Percentiles rank a stretch among this genome's conserved stretches.
phyloP scores from a whole-genome alignment of 2,113 vertebrate species.

The Channa argus region DNA sequence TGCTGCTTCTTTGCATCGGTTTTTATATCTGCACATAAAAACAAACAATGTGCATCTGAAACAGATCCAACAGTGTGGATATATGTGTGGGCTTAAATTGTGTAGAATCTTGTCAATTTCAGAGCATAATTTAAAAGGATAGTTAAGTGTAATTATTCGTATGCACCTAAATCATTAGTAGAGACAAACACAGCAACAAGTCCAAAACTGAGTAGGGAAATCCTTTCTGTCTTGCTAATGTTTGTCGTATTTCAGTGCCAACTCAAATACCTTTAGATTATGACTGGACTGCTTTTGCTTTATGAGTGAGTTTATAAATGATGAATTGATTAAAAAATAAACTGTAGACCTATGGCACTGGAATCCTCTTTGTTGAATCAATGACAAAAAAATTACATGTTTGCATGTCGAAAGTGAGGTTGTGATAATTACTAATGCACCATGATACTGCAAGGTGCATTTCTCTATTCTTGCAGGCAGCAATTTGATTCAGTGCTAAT shows the following conservation, averaged over 20 bases:
- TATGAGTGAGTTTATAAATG: background rate
- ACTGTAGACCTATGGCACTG: too few species aligned
- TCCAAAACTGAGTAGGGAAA: background rate
- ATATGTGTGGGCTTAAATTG: slow-evolving; percentile 30
- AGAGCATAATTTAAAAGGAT: slow-evolving; percentile 13
- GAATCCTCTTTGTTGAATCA: background rate
- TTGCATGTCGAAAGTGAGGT: background rate
- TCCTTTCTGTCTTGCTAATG: background rate
- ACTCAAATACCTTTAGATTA: too few species aligned
- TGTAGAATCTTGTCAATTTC: slow-evolving; percentile 12
- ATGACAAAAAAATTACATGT: background rate
- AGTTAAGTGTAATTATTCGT: background rate
- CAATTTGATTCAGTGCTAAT: too few species aligned
- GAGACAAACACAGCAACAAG: slow-evolving; percentile 13
- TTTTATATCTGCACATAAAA: slow-evolving; percentile 1
- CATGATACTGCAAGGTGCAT: slow-evolving; percentile 8
- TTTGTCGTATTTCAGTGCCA: background rate
- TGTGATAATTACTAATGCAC: background rate
- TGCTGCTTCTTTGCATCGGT: slow-evolving; percentile 37
- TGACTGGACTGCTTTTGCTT: background rate
- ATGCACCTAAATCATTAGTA: background rate
- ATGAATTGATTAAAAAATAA: background rate
- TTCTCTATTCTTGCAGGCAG: slow-evolving; percentile 3
- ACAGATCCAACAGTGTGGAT: slow-evolving; percentile 9
- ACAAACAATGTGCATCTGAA: slow-evolving; percentile 9